phyloP scores from a whole-genome alignment of 35 echinoderm and acorn worm genomes.

The Ophioderma brevispina region DNA sequence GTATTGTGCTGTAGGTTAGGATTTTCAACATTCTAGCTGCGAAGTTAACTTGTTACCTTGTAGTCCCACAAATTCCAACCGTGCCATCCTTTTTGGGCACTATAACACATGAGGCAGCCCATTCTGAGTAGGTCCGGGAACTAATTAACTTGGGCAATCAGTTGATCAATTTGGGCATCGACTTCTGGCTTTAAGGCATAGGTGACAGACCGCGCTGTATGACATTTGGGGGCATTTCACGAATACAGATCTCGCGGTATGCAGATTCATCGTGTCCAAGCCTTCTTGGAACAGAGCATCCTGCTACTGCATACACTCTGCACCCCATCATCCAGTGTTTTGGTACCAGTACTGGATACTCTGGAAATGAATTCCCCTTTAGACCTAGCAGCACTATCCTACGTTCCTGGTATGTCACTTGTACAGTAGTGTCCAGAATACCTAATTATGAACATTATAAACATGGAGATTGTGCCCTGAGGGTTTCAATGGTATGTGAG shows the following conservation, averaged over 20 bases:
- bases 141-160: neutral
- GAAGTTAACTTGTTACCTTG: slow-evolving; percentile 48
- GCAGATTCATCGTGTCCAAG: slow-evolving; percentile 15
- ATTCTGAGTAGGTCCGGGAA: slow-evolving; percentile 37
- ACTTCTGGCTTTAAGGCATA: slow-evolving; percentile 52
- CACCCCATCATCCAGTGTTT: neutral
- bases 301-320: neutral
- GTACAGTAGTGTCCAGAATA: neutral
- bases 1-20: slow-evolving; percentile 50
- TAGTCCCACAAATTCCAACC: slow-evolving; percentile 61
- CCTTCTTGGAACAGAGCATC: neutral
- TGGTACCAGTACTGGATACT: neutral
- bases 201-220: slow-evolving; percentile 48
- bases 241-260: slow-evolving; percentile 52
- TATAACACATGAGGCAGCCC: slow-evolving; percentile 31
- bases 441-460: neutral
- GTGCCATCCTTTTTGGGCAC: slow-evolving; percentile 32
- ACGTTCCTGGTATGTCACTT: neutral
- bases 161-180: slow-evolving; percentile 35
- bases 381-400: neutral
- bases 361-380: neutral
- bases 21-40: neutral
- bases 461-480: neutral
- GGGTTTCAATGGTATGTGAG: neutral
- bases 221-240: slow-evolving; percentile 31